Conservation (phyloP, 2,888 invertebrate genomes). For the Troilus luridus region DNA sequence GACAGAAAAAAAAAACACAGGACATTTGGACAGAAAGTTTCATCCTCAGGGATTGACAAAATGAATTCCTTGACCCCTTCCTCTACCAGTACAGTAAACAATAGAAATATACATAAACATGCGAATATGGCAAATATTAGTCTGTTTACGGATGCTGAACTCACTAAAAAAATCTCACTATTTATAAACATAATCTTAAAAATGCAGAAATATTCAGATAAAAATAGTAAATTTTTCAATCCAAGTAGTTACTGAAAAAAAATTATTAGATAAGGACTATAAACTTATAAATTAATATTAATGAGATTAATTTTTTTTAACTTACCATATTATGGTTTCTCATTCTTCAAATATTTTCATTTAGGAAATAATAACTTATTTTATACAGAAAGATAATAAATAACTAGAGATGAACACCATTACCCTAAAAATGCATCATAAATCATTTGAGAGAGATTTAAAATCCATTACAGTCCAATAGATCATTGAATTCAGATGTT, state of each 20-base stretch:
- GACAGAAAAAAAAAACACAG: no score
- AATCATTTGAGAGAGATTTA: background rate
- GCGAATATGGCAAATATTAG: no score
- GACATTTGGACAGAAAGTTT: no score
- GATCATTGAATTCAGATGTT: background rate
- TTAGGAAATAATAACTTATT: background rate
- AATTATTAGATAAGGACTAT: background rate
- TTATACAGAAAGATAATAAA: background rate
- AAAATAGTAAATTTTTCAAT: background rate
- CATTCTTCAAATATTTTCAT: background rate
- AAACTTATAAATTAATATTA: background rate
- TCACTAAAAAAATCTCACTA: no score
- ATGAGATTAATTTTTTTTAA: background rate
- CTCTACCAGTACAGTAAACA: no score
- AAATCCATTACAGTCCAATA: background rate
- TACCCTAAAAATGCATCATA: background rate
- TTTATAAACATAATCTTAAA: no score
- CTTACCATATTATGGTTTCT: background rate
- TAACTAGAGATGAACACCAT: background rate
- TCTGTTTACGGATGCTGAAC: no score
- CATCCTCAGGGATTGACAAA: no score
- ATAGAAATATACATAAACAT: no score
- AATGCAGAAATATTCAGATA: background rate
- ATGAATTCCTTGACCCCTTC: no score
- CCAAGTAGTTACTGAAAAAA: background rate